Conservation (phyloP, 2,797 vertebrate species). For the Astyanax mexicanus region DNA sequence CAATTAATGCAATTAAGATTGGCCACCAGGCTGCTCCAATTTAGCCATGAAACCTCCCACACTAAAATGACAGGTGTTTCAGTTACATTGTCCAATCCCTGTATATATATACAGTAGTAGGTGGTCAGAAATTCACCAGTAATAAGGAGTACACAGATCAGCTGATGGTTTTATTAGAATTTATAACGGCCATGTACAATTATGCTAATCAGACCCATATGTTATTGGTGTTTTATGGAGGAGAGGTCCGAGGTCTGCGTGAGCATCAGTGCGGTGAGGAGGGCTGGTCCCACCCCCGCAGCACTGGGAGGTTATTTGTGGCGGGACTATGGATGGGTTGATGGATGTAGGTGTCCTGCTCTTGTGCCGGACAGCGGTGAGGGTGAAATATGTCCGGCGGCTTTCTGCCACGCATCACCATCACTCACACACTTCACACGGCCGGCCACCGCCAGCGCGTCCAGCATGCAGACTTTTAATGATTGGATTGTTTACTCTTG, state of each 20-base stretch:
- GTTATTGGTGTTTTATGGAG: not conserved
- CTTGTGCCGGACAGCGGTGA: conserved; percentile 32
- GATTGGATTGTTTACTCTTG: conserved; percentile 7
- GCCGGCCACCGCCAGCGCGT: conserved; percentile 26
- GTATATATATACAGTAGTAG: too few relatives aligned
- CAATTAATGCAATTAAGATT: too few relatives aligned
- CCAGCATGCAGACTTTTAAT: conserved; percentile 25
- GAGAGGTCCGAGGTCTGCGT: conserved; percentile 1
- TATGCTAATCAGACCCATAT: not conserved
- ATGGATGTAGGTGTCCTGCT: conserved; percentile 52
- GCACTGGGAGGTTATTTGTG: conserved; percentile 47
- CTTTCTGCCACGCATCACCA: conserved; percentile 39
- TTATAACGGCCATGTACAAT: not conserved
- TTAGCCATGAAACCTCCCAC: too few relatives aligned
- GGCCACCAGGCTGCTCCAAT: too few relatives aligned
- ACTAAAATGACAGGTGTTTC: too few relatives aligned
- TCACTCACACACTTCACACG: conserved; percentile 38
- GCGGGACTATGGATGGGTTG: conserved; percentile 41
- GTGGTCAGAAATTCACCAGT: not conserved
- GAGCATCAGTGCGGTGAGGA: conserved; percentile 9
- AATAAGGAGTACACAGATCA: not conserved
- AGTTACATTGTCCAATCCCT: too few relatives aligned
- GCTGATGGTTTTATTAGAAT: not conserved
- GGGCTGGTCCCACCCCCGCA: not conserved
- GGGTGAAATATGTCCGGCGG: conserved; percentile 47